phyloP scores from a whole-genome alignment of 2,888 invertebrate species.

The Dioctria linearis region DNA sequence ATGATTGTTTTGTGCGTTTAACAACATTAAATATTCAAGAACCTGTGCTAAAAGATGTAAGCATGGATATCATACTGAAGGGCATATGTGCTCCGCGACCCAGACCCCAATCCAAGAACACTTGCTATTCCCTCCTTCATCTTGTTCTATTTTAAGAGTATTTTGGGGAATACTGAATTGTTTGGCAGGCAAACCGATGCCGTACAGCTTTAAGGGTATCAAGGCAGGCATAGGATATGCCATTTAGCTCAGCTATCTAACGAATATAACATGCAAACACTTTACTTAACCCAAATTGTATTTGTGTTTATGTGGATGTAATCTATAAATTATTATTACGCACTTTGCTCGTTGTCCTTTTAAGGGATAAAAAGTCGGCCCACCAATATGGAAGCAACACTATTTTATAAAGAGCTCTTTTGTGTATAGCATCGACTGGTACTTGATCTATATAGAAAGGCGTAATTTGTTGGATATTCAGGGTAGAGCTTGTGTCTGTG shows the following conservation, averaged over 20 bases:
- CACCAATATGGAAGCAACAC: conserved; percentile 31
- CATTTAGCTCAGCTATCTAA: conserved; percentile 43
- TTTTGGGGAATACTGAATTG: conserved; percentile 8
- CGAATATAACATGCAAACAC: conserved; percentile 55
- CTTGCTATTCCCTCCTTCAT: conserved; percentile 8
- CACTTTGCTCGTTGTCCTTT: conserved; percentile 19
- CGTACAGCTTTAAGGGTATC: background rate
- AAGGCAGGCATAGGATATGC: conserved; percentile 1
- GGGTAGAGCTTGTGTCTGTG: background rate
- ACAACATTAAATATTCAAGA: conserved; percentile 60
- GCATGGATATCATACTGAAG: conserved; percentile 48
- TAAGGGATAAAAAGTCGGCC: conserved; percentile 29
- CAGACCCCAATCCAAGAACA: conserved; percentile 7
- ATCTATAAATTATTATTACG: conserved; percentile 56
- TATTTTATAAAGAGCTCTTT: conserved; percentile 24
- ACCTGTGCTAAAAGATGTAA: conserved; percentile 48
- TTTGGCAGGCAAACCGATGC: conserved; percentile 9
- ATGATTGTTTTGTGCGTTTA: conserved; percentile 59
- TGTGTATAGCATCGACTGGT: background rate
- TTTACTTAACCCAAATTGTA: conserved; percentile 56
- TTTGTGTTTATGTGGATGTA: conserved; percentile 55
- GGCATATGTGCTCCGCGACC: conserved; percentile 24
- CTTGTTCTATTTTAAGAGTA: conserved; percentile 41
- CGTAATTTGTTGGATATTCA: background rate
- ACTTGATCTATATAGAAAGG: too few species aligned